Base-by-base conservation (phyloP, 2,797 vertebrate genomes). In the Caiman crocodilus region DNA sequence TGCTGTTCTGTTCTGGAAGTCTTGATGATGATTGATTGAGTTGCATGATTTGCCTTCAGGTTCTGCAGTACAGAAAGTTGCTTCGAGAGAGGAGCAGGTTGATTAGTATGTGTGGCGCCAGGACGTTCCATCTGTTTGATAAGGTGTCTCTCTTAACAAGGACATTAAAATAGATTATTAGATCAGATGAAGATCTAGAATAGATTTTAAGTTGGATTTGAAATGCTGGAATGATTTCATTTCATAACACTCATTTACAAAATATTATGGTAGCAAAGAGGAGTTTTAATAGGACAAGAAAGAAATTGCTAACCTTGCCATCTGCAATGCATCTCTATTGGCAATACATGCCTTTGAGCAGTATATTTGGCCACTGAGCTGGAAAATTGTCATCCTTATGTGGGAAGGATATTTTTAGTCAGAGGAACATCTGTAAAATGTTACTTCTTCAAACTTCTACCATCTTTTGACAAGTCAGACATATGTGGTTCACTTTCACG, bases 401-500 rank as follows among this genome's bases (percentile, higher is more conserved):
- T 83, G 96, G 94, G 93, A 95, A 79, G 90, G 88, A 58, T 96
- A 90, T 96, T 97, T 94, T 96, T 93, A 97, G 92, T 84, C 90
- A 56, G 95, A 80, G 79, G 16, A 97, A 97, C 95, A 97, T 91
- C 96, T 97, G 89, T 95, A 95, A 84, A 97, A 77, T 94, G 95
- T 88, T 85, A 59, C 90, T 96, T 95, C 96, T 96, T 97, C 93
- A 87, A 93, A 96, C 90, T 96, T 94, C 89, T 82, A 7, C 95
- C 87, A 2, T 96, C 95, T 95, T 96, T 85, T 93, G 95, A 96
- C 79, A 90, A 92, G 90, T 69, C 82, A 89, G 93, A 94, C 96
- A 97, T 95, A 97, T 96, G 93, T 91, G 95, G 80, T 93, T 97
- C 93, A 60, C 94, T 94, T 88, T 95, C 87, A 82, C 94, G 94